Conservation (phyloP, 2,797 vertebrate genomes). For the Sebastolobus altivelis region DNA sequence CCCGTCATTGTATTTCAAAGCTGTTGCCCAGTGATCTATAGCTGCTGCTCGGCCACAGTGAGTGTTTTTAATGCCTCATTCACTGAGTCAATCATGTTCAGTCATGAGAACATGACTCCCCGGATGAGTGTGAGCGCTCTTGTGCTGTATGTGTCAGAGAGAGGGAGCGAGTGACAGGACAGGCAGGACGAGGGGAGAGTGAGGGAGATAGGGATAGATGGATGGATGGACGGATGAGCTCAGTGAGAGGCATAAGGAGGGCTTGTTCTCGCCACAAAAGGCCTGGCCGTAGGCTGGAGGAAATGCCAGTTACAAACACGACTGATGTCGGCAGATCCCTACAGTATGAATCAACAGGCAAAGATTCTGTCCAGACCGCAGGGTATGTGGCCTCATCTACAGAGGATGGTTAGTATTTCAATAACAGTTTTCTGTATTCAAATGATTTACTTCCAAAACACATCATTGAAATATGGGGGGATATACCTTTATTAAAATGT, state of each 20-base stretch:
- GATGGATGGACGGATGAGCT: slow-evolving; percentile 81
- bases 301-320: slow-evolving; percentile 81
- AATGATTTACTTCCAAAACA: slow-evolving; percentile 63
- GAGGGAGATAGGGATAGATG: slow-evolving; percentile 66
- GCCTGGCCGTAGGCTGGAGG: slow-evolving; percentile 83
- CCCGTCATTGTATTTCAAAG: slow-evolving; percentile 79
- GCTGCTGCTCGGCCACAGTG: slow-evolving; percentile 64
- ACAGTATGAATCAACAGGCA: slow-evolving; percentile 77
- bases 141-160: slow-evolving; percentile 73
- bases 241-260: slow-evolving; percentile 81
- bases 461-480: slow-evolving; percentile 18
- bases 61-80: slow-evolving; percentile 78
- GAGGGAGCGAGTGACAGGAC: slow-evolving; percentile 54
- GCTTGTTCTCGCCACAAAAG: slow-evolving; percentile 84
- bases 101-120: slow-evolving; percentile 83
- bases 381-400: slow-evolving; percentile 53
- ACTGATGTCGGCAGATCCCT: slow-evolving; percentile 77
- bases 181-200: slow-evolving; percentile 53
- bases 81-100: slow-evolving; percentile 79
- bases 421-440: slow-evolving; percentile 68
- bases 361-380: slow-evolving; percentile 80
- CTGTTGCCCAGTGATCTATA: slow-evolving; percentile 77
- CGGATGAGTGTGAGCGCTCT: slow-evolving; percentile 53
- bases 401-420: slow-evolving; percentile 66
- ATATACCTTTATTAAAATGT: slow-evolving; percentile 30